Percentiles rank a stretch among this genome's conserved stretches.
These are phyloP conservation scores for Drosophila fulvimacula DNA, from an alignment of 2,888 invertebrate species.

Conservation along the genomic window DNA sequence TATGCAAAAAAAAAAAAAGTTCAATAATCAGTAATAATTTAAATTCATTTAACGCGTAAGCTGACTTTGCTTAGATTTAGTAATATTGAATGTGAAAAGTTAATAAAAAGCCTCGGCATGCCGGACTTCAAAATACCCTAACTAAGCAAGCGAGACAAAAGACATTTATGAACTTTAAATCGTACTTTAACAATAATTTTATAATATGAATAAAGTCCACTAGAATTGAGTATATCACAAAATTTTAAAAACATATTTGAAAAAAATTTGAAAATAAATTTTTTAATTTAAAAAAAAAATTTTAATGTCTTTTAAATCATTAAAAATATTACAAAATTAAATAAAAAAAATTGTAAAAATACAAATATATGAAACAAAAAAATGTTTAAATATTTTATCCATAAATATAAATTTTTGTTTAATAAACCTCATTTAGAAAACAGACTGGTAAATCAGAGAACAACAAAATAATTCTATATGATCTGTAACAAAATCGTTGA, in stretches of 20 bases:
- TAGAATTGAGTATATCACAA: background rate
- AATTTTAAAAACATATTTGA: background rate
- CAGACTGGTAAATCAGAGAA: constrained; percentile 3
- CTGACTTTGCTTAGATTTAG: background rate
- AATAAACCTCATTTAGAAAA: background rate
- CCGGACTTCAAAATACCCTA: constrained; percentile 19
- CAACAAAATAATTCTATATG: background rate
- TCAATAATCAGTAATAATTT: background rate
- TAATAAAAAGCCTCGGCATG: constrained; percentile 8
- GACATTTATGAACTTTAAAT: background rate
- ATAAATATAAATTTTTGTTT: too few species aligned
- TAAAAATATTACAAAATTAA: too few species aligned
- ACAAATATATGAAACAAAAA: too few species aligned
- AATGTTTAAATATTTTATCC: background rate
- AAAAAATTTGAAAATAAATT: too few species aligned
- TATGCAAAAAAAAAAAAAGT: constrained; percentile 23
- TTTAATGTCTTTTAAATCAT: too few species aligned
- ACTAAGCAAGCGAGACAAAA: background rate
- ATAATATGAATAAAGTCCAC: background rate
- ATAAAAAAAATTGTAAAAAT: too few species aligned
- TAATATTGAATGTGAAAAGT: constrained; percentile 9
- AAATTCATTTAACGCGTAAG: constrained; percentile 2
- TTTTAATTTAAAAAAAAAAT: too few species aligned
- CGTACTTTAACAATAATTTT: background rate
- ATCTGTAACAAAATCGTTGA: background rate